Base-by-base conservation (phyloP, 2,113 vertebrate species). In the Gnathonemus echidnorhynchus region DNA sequence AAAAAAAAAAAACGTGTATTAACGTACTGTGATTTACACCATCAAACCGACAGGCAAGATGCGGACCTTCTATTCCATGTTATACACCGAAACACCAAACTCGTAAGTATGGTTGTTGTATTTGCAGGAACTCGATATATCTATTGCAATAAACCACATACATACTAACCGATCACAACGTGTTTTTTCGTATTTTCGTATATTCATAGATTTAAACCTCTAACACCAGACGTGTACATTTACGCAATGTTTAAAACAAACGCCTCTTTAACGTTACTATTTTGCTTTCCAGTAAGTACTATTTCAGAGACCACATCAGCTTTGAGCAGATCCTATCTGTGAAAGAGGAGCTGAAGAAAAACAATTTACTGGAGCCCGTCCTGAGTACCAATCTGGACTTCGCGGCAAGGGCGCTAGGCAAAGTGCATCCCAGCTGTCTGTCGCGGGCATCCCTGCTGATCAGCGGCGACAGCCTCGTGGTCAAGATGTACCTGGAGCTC, bases 371-470 rank as follows among this genome's bases (percentile, higher is more conserved):
- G 88, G 91, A 93, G 45, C 88, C 89, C 1, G 53, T 74, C 10
- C 89, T 91, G 17, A 91, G 91, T 74, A 52, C 83, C 70, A 90
- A 85, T 53, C 90, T 93, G 88, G 89, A 93, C 21, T 80, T 91
- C 42, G 90, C 90, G 1, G 87, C 90, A 10, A 62, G 87, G 83
- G 89, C 83, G 3, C 46, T 93, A n/a, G 91, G 91, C 49, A 45
- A 15, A 24, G 70, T 93, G 80, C 91, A 92, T 1, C 90, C 77
- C 5, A n/a, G 53, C 46, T 91, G 91, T 70, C 49, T 89, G 0
- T 48, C 13, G 39, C 6, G 86, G 0, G 91, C 88, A 17, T 90
- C 91, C 80, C 87, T 93, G 45, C 90, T 86, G 3, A 39, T 92
- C 11, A 87, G 90, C 10, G 90, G 91, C 0, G 91, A 91, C 39